phyloP scores from a whole-genome alignment of 2,797 vertebrate species.

The Hypotaenidia okinawae region DNA sequence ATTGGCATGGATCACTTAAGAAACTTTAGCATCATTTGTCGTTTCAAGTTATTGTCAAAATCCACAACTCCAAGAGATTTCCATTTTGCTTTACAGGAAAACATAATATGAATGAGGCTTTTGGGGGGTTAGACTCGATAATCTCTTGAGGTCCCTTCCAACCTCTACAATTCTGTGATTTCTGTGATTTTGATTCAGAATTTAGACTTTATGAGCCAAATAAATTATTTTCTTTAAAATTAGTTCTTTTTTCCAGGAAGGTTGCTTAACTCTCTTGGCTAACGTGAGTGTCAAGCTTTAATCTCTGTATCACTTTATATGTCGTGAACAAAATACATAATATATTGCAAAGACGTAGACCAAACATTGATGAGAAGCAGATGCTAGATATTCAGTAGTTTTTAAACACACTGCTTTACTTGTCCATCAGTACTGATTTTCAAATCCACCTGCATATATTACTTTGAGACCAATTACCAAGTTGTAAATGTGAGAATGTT shows the following conservation, averaged over 20 bases:
- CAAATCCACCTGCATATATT: neutral
- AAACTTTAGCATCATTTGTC: neutral
- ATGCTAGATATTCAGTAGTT: slow-evolving; percentile 18
- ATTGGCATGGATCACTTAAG: neutral
- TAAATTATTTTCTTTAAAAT: neutral
- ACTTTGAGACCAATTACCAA: slow-evolving; percentile 5
- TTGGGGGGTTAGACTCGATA: too few relatives aligned
- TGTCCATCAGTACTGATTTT: slow-evolving; percentile 46
- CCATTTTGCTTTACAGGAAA: neutral
- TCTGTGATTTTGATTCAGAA: neutral
- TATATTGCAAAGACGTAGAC: slow-evolving; percentile 37
- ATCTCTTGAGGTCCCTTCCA: too few relatives aligned
- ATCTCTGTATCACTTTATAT: neutral
- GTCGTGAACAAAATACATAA: slow-evolving; percentile 32
- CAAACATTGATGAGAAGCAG: slow-evolving; percentile 36
- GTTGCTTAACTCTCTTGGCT: neutral
- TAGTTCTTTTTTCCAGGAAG: neutral
- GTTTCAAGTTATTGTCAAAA: neutral
- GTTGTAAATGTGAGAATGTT: neutral
- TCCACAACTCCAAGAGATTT: neutral
- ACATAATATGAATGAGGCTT: neutral
- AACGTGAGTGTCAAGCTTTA: slow-evolving; percentile 10
- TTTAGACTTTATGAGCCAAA: neutral
- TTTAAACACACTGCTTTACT: slow-evolving; percentile 27
- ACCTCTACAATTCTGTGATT: too few relatives aligned